phyloP scores from a whole-genome alignment of 2,888 invertebrate species.

The Ischnura elegans region DNA sequence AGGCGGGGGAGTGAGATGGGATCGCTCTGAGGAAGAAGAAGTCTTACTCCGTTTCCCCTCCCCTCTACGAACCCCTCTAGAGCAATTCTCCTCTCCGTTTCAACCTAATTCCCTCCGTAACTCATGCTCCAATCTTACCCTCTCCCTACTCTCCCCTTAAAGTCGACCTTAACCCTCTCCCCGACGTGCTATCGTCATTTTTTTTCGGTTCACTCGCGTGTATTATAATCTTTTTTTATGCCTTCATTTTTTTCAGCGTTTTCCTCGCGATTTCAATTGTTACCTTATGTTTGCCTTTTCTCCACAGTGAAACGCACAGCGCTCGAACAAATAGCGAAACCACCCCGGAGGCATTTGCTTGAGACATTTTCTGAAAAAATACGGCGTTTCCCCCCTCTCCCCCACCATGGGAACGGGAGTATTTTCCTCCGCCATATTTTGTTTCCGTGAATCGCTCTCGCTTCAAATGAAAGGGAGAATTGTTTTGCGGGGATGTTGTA shows the following conservation, averaged over 20 bases:
- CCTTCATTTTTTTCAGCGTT: background rate
- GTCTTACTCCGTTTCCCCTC: background rate
- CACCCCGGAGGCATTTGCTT: background rate
- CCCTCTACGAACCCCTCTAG: background rate
- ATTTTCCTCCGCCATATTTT: background rate
- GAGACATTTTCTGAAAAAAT: background rate
- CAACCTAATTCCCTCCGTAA: background rate
- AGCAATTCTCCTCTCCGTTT: background rate
- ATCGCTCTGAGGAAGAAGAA: slow-evolving; percentile 4
- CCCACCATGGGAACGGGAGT: background rate
- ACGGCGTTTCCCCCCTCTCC: background rate
- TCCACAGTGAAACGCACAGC: background rate
- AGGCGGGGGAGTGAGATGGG: slow-evolving; percentile 8
- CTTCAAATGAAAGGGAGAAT: slow-evolving; percentile 5
- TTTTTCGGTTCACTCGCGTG: background rate
- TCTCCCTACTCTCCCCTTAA: background rate
- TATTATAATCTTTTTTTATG: background rate
- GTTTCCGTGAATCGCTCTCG: background rate
- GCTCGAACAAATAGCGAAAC: background rate
- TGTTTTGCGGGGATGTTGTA: background rate
- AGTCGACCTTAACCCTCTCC: slow-evolving; percentile 29
- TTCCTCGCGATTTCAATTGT: background rate
- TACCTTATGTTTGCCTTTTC: background rate
- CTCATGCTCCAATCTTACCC: background rate
- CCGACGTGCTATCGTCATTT: background rate